These are phyloP conservation scores for Aphelinus certus DNA, from an alignment of 1,140 invertebrate species.

Conservation along the genomic window DNA sequence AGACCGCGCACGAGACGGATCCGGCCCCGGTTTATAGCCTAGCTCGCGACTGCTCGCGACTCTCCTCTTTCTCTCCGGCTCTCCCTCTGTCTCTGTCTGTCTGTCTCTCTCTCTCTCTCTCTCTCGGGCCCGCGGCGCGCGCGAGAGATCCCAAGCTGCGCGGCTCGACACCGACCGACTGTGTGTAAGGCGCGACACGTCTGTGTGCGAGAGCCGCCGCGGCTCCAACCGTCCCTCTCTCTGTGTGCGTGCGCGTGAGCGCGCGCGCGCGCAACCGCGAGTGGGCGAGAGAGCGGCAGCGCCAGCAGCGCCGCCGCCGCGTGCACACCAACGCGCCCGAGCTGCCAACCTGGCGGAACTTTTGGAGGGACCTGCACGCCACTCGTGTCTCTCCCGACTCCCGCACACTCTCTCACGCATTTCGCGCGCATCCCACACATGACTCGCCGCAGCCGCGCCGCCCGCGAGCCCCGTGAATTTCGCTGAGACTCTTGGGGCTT, in stretches of 20 bases:
- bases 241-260: neutral
- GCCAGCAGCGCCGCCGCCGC: neutral
- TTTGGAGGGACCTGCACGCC: constrained; percentile 47
- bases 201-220: neutral
- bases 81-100: too few relatives aligned
- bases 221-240: neutral
- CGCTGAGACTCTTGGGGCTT: too few relatives aligned
- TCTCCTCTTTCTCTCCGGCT: too few relatives aligned
- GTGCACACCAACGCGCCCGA: too few relatives aligned
- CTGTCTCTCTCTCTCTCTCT: neutral
- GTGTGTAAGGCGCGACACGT: neutral
- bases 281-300: neutral
- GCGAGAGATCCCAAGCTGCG: neutral
- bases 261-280: neutral
- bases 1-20: too few relatives aligned
- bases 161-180: neutral
- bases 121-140: neutral
- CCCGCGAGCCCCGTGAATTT: too few relatives aligned
- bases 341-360: too few relatives aligned
- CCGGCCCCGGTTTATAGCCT: constrained; percentile 57
- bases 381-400: too few relatives aligned
- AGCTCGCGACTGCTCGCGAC: constrained; percentile 53
- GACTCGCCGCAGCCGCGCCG: too few relatives aligned
- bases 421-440: too few relatives aligned
- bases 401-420: neutral